These are phyloP conservation scores for Sterrhoptilus dennistouni DNA, from an alignment of 2,113 vertebrate genomes.

Conservation along the genomic window DNA sequence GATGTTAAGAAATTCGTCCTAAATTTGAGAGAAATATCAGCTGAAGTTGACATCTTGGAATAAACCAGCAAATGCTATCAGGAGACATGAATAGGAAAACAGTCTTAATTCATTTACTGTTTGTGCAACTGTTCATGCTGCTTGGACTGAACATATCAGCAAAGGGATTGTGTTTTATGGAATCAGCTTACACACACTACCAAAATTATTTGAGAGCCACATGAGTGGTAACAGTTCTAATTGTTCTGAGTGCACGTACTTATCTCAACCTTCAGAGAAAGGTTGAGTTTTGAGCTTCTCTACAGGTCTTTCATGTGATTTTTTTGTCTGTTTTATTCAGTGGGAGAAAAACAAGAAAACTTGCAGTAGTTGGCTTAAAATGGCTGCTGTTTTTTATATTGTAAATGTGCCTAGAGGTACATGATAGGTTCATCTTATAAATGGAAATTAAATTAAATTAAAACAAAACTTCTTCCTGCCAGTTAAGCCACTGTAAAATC, in stretches of 20 bases:
- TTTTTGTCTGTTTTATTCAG: not conserved
- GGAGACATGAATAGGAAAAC: not conserved
- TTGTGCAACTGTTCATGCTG: not conserved
- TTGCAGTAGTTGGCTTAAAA: not conserved
- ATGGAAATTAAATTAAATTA: constrained; percentile 69
- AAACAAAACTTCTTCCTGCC: constrained; percentile 66
- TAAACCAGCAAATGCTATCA: not conserved
- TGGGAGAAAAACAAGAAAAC: not conserved
- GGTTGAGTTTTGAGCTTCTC: not conserved
- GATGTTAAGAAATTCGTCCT: not conserved
- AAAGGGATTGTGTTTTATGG: not conserved
- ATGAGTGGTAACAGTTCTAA: not conserved
- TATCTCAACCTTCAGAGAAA: not conserved
- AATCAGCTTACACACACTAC: not conserved
- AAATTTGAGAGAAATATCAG: not conserved
- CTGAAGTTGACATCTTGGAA: not conserved
- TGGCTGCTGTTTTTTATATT: not conserved
- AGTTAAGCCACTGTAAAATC: constrained; percentile 22
- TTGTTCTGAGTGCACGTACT: not conserved
- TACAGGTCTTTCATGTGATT: not conserved
- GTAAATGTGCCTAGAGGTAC: constrained; percentile 54
- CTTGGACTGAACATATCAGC: not conserved
- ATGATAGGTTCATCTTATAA: constrained; percentile 60
- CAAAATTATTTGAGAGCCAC: not conserved
- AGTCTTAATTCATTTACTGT: not conserved